Evolutionary conservation across 2,113 vertebrate species (phyloP).

Genomic region (Dinomys branickii): DNA sequence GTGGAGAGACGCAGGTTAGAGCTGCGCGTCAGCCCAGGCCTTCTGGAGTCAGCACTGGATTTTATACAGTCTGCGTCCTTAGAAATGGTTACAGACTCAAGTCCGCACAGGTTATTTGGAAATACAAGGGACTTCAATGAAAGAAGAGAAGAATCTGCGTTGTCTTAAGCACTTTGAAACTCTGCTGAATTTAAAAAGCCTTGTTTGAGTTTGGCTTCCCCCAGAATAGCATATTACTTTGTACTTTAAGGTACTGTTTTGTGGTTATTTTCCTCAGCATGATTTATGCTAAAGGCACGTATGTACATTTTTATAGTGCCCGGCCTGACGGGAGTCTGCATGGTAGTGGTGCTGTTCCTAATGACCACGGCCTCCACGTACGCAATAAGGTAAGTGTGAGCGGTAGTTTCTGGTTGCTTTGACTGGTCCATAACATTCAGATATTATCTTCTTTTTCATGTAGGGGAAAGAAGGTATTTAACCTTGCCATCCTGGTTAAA

Average conservation of each 20-base stretch:
- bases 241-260: constrained; percentile 23
- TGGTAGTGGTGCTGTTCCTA: constrained; percentile 96
- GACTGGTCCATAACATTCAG: neutral
- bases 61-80: neutral
- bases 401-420: neutral
- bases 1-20: neutral
- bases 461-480: neutral
- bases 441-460: neutral
- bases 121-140: neutral
- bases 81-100: neutral
- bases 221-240: neutral
- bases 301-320: constrained; percentile 88
- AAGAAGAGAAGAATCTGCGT: constrained; percentile 41
- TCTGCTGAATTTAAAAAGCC: neutral
- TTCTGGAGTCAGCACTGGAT: neutral
- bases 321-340: constrained; percentile 93
- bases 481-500: too few relatives aligned
- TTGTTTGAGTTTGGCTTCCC: constrained; percentile 47
- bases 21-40: neutral
- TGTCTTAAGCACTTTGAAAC: constrained; percentile 1
- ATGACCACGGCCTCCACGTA: constrained; percentile 96
- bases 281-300: constrained; percentile 27
- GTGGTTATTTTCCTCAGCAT: constrained; percentile 25
- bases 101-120: neutral
- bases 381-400: constrained; percentile 91